Base-by-base conservation (phyloP, 2,113 vertebrate species). In the Pogona vitticeps region DNA sequence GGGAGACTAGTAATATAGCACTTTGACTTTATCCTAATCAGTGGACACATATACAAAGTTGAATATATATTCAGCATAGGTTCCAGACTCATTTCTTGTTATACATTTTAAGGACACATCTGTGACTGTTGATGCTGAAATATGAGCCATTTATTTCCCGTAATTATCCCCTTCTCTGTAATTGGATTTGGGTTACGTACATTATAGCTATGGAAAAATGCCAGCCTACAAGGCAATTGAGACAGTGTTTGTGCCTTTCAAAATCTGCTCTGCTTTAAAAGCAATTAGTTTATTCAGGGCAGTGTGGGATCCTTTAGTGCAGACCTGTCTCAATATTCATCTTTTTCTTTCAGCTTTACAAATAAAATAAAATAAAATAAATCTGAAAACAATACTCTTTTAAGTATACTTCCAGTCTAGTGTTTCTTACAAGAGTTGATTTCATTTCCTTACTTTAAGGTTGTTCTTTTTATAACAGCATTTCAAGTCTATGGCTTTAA, bases 401-500 rank as follows among this genome's bases (percentile, higher is more conserved):
- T 52, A 82, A 38, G 3, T 81, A 10, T 46, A 8, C 65, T 79
- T 85, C 82, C 80, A 90, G 21, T 63, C 67, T 42, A 15, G 61
- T 58, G 84, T 40, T 40, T 73, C 76, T 26, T 8, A 56, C 87
- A 85, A 26, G 20, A 17, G 88, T 92, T 42, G 85, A 91, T 68
- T 86, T 86, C 76, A 80, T 58, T 79, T 90, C 8, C 68, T 58
- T 46, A 56, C 86, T 61, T 84, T 65, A 91, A 15, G 28, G 79
- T 90, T 73, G 76, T 90, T 73, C 23, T 80, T 87, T 1, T 73
- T 2, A 0, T 40, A 58, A 31, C 2, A 82, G 59, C 85, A 63
- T 80, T 93, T 88, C 76, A 88, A 88, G 80, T 89, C 26, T 2
- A 1, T 68, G 78, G 82, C 86, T 91, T 56, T 71, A 85, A 92